Evolutionary conservation across 2,888 invertebrate species (phyloP), one percentile per base, ranked within the genome.

Genomic region (Gandaritis pyraliata): DNA sequence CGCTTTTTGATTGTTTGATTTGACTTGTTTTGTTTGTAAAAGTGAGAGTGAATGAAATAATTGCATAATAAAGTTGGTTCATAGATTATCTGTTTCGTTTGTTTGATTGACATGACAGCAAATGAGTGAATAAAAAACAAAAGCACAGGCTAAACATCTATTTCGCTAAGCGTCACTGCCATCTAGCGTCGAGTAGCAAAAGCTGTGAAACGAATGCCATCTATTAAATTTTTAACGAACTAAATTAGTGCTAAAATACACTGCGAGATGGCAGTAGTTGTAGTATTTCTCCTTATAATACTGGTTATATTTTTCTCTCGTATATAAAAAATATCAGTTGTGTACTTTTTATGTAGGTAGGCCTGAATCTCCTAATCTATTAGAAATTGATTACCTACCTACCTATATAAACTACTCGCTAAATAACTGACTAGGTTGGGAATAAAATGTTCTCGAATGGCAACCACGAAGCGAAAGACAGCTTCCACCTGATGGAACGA

Each of bases 171-270:
- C 5, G 0, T 36, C 10, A 18, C 41, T 58, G 76, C 65, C 76
- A 76, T 76, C 82, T 81, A 73, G 63, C 54, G 69, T 59, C 23
- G 59, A 78, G 71, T 79, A 81, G 81, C 50, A 51, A 43, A 55
- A 68, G 11, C n/a, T 23, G 39, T 12, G 0, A 13, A 16, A 12
- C n/a, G 8, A 51, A 3, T 10, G 51, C 47, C 53, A 64, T 58
- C 64, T 61, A 46, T 41, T 38, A n/a, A 0, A 5, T 8, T 1
- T 16, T 10, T 8, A 29, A 8, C 2, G 1, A 55, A 56, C 50
- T 23, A 43, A 16, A 15, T 12, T 13, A 47, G 36, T 51, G 47
- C 12, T 3, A 13, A 0, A n/a, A 10, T 10, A 7, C 0, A 8
- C 2, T 0, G 8, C 33, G 11, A 68, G 69, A 67, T 69, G 58